Base-by-base conservation (phyloP, 2,888 invertebrate species). In the Fragum whitleyi region DNA sequence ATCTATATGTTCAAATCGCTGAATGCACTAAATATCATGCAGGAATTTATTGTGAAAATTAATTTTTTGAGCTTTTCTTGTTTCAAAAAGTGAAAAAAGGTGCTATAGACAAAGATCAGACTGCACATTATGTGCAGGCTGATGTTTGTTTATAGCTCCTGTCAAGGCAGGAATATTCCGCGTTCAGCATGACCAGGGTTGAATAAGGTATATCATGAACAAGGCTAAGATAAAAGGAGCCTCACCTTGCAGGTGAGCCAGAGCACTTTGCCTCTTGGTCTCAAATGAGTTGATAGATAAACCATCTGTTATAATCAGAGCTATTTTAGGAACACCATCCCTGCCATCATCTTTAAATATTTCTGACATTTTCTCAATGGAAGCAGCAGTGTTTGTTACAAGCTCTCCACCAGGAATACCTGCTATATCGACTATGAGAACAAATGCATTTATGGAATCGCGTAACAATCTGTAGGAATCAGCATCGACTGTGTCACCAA, bases 291-390 rank as follows among this genome's bases (percentile, higher is more conserved):
- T 78, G 7, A 21, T 29, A 28, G 78, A 78, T n/a, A 16, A 61
- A 21, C 78, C 78, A 78, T 78, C 69, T 26, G 69, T 74, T 16
- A 73, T 62, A 6, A 74, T 53, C 29, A 78, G 9, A n/a, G 57
- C 39, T 14, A 78, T 61, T 59, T 61, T 61, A n/a, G 79, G 79
- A 29, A 74, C 74, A 9, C 3, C 23, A 11, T 28, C 26, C 2
- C 80, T 53, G 0, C 80, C 80, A 5, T 72, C 69, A 21, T 67
- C 61, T 26, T 19, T 29, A n/a, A 80, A 69, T 16, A 72, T 67
- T 2, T 67, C 51, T 0, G 29, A 21, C 29, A 73, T 47, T 9
- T 36, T 59, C 32, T 55, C 61, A 14, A 68, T 29, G 42, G 80
- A 47, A 39, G 26, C 68, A 2, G 72, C 80, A 3, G 61, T 72